Percentiles rank a stretch among this genome's conserved stretches.
Conservation (phyloP, 2,797 vertebrate species). For the Chloroceryle inda region DNA sequence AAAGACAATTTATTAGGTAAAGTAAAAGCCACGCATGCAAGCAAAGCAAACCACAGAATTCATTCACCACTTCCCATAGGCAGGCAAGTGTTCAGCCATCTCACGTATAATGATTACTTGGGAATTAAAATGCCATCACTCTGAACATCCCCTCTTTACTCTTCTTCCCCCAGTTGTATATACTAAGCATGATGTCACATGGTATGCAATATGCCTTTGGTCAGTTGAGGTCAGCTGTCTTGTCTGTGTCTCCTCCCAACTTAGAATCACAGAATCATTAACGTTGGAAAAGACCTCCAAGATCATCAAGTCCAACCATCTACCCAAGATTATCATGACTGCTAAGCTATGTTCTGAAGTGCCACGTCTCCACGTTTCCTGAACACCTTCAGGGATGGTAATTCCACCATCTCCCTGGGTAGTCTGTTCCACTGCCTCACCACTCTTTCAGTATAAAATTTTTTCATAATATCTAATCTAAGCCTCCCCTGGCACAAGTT, state of each 20-base stretch:
- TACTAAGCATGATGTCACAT: neutral
- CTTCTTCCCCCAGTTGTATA: neutral
- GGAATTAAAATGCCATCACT: neutral
- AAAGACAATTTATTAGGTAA: neutral
- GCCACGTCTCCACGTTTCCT: too few relatives aligned
- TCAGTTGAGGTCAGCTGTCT: neutral
- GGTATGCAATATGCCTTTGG: neutral
- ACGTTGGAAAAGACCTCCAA: too few relatives aligned
- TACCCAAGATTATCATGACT: too few relatives aligned
- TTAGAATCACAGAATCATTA: too few relatives aligned
- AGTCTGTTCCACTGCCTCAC: too few relatives aligned
- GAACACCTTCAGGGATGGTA: too few relatives aligned
- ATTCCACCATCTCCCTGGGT: too few relatives aligned
- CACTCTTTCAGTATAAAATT: too few relatives aligned
- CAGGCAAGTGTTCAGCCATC: neutral
- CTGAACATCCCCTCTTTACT: neutral
- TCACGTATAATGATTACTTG: neutral
- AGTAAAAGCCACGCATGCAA: neutral
- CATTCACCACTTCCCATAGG: neutral
- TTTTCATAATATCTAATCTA: too few relatives aligned
- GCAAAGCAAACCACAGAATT: neutral
- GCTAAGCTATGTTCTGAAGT: too few relatives aligned
- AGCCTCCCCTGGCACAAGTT: too few relatives aligned
- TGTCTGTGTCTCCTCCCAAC: neutral
- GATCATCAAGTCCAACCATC: too few relatives aligned